Conservation (phyloP, 2,888 invertebrate species). For the Plagodis dolabraria region DNA sequence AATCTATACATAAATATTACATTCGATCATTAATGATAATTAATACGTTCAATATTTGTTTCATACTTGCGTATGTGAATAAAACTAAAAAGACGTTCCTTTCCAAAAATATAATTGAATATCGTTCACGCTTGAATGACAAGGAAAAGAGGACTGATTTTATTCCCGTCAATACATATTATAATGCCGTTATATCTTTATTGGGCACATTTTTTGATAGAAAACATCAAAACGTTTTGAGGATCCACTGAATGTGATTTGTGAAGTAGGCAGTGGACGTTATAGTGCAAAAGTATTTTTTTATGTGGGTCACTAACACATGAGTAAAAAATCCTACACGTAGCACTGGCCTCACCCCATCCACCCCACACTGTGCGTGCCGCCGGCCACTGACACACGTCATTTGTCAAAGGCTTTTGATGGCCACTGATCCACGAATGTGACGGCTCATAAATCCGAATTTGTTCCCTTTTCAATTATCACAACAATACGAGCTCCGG, state of each 20-base stretch:
- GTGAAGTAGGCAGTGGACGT: no score
- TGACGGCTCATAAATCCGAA: constrained; percentile 47
- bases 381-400: constrained; percentile 20
- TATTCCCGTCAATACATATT: constrained; percentile 34
- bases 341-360: not conserved
- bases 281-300: no score
- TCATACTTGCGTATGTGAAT: not conserved
- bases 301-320: no score
- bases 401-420: constrained; percentile 58
- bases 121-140: constrained; percentile 31
- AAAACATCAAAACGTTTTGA: no score
- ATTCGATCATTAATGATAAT: no score
- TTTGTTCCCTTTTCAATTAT: constrained; percentile 36
- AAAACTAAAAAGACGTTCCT: constrained; percentile 16
- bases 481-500: constrained; percentile 16
- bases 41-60: no score
- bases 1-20: no score
- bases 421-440: constrained; percentile 46
- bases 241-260: no score
- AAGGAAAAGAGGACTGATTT: constrained; percentile 35
- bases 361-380: constrained; percentile 14
- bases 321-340: no score
- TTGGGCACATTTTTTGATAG: constrained; percentile 42
- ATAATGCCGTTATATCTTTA: constrained; percentile 49
- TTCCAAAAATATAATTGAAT: constrained; percentile 31